Conservation (phyloP, 2,113 vertebrate genomes). For the Hoplias malabaricus region DNA sequence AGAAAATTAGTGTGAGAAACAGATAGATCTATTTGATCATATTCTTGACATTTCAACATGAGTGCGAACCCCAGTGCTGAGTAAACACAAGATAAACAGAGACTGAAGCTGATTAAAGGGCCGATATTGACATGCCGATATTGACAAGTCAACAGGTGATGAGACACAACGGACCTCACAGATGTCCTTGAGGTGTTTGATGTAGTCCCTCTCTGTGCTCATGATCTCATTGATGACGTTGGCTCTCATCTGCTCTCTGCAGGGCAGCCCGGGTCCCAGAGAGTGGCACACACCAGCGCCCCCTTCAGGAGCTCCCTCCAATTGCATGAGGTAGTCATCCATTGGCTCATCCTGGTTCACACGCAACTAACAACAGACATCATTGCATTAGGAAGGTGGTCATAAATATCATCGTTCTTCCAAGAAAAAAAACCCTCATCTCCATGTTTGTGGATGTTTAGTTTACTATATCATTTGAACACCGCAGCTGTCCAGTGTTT, state of each 20-base stretch:
- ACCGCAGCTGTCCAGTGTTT: too few relatives aligned
- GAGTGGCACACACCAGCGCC: constrained; percentile 61
- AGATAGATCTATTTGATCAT: too few relatives aligned
- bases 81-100: too few relatives aligned
- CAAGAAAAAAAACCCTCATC: too few relatives aligned
- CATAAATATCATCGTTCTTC: too few relatives aligned
- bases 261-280: constrained; percentile 81
- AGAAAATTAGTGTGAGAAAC: too few relatives aligned
- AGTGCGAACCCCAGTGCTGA: too few relatives aligned
- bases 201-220: constrained; percentile 94
- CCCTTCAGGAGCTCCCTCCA: constrained; percentile 72
- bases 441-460: too few relatives aligned
- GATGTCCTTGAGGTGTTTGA: constrained; percentile 95
- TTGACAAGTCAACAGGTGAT: background rate
- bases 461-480: too few relatives aligned
- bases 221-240: constrained; percentile 97
- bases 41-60: too few relatives aligned
- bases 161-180: constrained; percentile 82
- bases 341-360: constrained; percentile 95
- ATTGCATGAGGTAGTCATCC: constrained; percentile 79
- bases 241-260: constrained; percentile 94
- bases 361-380: constrained; percentile 75
- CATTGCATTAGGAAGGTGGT: too few relatives aligned
- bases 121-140: too few relatives aligned
- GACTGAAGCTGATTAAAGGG: background rate